These are phyloP conservation scores for Remorina albescens DNA, from an alignment of 2,797 vertebrate species.

Conservation along the genomic window DNA sequence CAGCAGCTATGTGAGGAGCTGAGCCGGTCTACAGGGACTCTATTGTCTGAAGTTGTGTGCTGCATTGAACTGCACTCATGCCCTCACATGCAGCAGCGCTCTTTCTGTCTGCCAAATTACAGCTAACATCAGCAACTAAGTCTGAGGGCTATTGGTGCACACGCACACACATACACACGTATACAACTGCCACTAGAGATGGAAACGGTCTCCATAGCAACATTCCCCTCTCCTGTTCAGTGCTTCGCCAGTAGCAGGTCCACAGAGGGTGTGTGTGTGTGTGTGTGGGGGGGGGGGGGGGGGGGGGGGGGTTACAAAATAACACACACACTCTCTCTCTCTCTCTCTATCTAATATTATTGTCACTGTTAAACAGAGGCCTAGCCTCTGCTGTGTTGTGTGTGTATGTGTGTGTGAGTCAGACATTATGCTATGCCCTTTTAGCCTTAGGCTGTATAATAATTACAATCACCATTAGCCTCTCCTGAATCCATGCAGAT, in stretches of 20 bases:
- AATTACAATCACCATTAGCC: constrained; percentile 76
- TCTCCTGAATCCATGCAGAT: constrained; percentile 67
- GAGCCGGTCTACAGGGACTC: constrained; percentile 51
- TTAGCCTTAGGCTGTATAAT: constrained; percentile 62
- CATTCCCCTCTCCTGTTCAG: constrained; percentile 89
- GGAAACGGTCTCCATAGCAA: constrained; percentile 96
- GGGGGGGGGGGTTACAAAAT: constrained; percentile 76
- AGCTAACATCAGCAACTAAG: constrained; percentile 82
- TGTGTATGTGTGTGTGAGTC: constrained; percentile 13
- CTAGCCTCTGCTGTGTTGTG: constrained; percentile 43
- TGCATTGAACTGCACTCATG: constrained; percentile 60
- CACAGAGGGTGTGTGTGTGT: constrained; percentile 82
- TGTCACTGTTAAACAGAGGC: constrained; percentile 55
- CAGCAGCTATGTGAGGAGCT: constrained; percentile 29
- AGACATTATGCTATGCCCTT: constrained; percentile 52
- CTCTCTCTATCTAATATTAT: constrained; percentile 66
- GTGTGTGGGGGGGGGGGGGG: constrained; percentile 76
- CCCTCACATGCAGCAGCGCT: constrained; percentile 64
- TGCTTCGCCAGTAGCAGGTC: constrained; percentile 85
- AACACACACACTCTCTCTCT: constrained; percentile 71
- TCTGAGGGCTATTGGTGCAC: constrained; percentile 77
- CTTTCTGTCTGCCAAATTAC: constrained; percentile 78
- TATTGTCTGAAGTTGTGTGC: constrained; percentile 71
- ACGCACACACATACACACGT: constrained; percentile 48
- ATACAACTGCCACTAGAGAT: constrained; percentile 82